phyloP scores from a whole-genome alignment of 2,888 invertebrate genomes.

The Cancer borealis region DNA sequence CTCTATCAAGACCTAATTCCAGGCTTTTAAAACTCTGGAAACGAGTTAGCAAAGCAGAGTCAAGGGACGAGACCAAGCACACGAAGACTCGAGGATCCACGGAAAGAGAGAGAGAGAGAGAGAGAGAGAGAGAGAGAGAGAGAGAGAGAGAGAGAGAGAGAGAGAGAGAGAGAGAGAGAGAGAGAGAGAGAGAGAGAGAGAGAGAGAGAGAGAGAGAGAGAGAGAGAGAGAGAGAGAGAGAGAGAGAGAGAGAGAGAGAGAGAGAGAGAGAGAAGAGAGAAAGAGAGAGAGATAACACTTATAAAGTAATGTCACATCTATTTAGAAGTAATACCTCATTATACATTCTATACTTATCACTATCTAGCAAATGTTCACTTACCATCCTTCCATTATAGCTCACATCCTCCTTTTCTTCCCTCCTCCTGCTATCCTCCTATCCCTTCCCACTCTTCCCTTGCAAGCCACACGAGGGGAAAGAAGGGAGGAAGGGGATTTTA shows the following conservation, averaged over 20 bases:
- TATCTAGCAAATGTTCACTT: neutral
- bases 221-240: neutral
- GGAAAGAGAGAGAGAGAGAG: neutral
- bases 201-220: too few species aligned
- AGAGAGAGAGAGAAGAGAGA: neutral
- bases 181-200: too few species aligned
- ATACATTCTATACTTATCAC: neutral
- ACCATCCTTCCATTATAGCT: neutral
- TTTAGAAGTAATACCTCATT: neutral
- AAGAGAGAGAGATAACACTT: neutral
- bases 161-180: too few species aligned
- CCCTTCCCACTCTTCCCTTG: neutral
- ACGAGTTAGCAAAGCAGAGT: neutral
- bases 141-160: too few species aligned
- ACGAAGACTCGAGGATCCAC: neutral
- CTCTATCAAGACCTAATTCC: neutral
- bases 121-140: too few species aligned
- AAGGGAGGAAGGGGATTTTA: neutral
- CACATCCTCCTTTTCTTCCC: neutral
- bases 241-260: slow-evolving; percentile 45
- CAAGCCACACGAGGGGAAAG: neutral
- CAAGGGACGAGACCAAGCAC: neutral
- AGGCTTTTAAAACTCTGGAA: slow-evolving; percentile 11
- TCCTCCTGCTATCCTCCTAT: neutral
- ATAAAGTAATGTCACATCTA: neutral